Evolutionary conservation across 2,797 vertebrate genomes (phyloP).

Genomic region (Salarias fasciatus): DNA sequence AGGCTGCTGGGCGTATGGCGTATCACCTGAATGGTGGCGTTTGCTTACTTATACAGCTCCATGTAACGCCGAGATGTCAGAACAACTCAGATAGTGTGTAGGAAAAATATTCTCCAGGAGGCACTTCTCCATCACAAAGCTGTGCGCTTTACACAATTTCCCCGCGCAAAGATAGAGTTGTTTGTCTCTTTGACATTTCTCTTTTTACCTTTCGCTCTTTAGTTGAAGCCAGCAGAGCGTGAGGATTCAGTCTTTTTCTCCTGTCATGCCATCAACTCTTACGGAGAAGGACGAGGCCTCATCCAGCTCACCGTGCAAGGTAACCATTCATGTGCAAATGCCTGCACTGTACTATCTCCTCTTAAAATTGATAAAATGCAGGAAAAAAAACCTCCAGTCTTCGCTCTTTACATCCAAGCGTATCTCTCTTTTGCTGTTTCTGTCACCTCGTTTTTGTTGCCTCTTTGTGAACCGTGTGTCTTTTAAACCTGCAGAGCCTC

Average conservation of each 20-base stretch:
- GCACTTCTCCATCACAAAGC: conserved; percentile 15
- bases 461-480: neutral
- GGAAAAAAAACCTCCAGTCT: neutral
- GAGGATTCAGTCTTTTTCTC: conserved; percentile 99
- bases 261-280: conserved; percentile 98
- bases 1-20: too few species aligned
- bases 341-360: neutral
- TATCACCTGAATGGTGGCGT: too few species aligned
- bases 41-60: conserved; percentile 2
- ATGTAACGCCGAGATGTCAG: conserved; percentile 2
- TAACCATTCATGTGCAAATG: conserved; percentile 54
- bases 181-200: conserved; percentile 36
- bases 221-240: conserved; percentile 96
- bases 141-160: conserved; percentile 21
- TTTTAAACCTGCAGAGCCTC: conserved; percentile 86
- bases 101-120: conserved; percentile 4
- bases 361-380: conserved; percentile 13
- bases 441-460: neutral
- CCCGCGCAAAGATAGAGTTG: conserved; percentile 22
- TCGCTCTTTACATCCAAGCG: neutral
- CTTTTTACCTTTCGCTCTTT: conserved; percentile 33
- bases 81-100: conserved; percentile 10
- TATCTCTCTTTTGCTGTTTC: neutral
- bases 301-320: conserved; percentile 99
- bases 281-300: conserved; percentile 95